These are phyloP conservation scores for Tinamus major DNA, from an alignment of 2,797 vertebrate genomes.

Conservation along the genomic window DNA sequence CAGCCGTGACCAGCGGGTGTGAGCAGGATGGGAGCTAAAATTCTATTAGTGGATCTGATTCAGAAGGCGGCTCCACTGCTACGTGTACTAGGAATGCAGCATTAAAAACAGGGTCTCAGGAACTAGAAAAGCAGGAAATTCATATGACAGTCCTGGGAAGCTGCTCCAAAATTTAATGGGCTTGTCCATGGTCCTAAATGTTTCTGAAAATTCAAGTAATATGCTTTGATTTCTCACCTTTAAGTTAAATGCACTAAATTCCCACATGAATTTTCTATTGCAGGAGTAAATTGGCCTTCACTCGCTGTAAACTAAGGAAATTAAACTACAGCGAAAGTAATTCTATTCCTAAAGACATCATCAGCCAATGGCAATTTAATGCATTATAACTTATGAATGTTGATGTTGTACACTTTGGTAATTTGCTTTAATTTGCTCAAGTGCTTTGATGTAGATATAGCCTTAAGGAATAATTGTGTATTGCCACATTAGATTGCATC, in stretches of 20 bases:
- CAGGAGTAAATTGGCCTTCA: slow-evolving; percentile 17
- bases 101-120: not conserved
- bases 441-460: slow-evolving; percentile 45
- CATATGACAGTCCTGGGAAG: accelerated
- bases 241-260: slow-evolving; percentile 29
- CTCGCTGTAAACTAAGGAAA: slow-evolving; percentile 55
- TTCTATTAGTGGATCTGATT: not conserved
- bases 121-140: slow-evolving; percentile 50
- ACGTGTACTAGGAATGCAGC: not conserved
- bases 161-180: not conserved
- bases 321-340: slow-evolving; percentile 40
- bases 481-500: slow-evolving; percentile 37
- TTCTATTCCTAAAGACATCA: slow-evolving; percentile 51
- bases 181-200: not conserved
- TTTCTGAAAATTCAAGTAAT: not conserved
- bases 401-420: slow-evolving; percentile 54
- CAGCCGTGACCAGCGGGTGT: not conserved
- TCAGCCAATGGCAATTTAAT: slow-evolving; percentile 55
- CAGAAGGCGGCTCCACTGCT: not conserved
- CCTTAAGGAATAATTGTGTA: slow-evolving; percentile 48
- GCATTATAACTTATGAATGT: slow-evolving; percentile 52
- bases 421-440: slow-evolving; percentile 65
- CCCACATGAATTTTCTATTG: not conserved
- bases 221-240: too few species aligned
- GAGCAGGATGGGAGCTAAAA: not conserved